A percentile compares a stretch with the other conserved stretches of the same genome.
Evolutionary conservation across 2,888 invertebrate genomes (phyloP).

Genomic region (Epirrhoe tristata): DNA sequence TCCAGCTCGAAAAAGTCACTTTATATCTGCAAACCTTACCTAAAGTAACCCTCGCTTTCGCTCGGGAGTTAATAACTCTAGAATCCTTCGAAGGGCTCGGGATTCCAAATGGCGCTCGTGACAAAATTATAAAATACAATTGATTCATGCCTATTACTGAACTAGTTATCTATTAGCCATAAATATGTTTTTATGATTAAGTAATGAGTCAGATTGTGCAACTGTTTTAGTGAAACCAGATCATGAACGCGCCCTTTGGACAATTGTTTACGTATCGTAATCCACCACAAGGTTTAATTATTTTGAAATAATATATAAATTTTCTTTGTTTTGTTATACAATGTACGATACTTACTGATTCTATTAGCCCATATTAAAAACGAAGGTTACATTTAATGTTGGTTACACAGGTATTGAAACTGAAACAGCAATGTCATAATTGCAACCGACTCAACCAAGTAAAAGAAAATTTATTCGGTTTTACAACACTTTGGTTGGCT

Average conservation of each 20-base stretch:
- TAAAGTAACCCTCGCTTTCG: too few relatives aligned
- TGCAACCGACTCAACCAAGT: too few relatives aligned
- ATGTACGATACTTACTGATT: neutral
- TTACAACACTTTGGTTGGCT: too few relatives aligned
- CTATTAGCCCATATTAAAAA: neutral
- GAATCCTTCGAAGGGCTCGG: too few relatives aligned
- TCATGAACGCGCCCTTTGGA: constrained; percentile 54
- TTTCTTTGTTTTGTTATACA: constrained; percentile 43
- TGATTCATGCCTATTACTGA: constrained; percentile 14
- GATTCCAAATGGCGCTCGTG: too few relatives aligned
- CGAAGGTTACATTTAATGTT: neutral
- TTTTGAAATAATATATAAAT: constrained; percentile 47
- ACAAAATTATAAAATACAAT: too few relatives aligned
- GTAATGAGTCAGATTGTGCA: constrained; percentile 26
- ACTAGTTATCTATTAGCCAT: constrained; percentile 21
- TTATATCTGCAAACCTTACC: too few relatives aligned
- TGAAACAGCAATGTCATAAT: neutral
- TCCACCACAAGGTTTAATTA: constrained; percentile 44
- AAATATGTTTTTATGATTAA: constrained; percentile 23
- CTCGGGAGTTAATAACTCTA: too few relatives aligned
- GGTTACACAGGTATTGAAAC: neutral
- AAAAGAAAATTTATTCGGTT: too few relatives aligned
- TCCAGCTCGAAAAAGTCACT: too few relatives aligned
- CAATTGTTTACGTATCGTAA: constrained; percentile 45
- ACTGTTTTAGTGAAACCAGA: constrained; percentile 41